Percentiles rank a stretch among this genome's conserved stretches.
Evolutionary conservation across 2,797 vertebrate species (phyloP).

Genomic region (Phaenicophaeus curvirostris): DNA sequence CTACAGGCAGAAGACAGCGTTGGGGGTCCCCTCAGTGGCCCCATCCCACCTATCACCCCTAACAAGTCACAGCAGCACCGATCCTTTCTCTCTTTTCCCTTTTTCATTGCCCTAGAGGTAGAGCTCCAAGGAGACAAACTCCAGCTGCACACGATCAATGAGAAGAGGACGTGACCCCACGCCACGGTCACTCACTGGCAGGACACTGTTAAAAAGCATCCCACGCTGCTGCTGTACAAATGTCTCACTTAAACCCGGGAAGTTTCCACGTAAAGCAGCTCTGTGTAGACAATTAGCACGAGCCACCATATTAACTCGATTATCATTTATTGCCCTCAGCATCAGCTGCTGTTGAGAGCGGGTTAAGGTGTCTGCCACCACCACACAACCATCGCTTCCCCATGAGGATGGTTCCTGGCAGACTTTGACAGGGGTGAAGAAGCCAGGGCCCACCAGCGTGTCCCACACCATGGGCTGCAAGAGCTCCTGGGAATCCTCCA

Average conservation of each 20-base stretch:
- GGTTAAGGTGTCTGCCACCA: not conserved
- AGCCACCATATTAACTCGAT: not conserved
- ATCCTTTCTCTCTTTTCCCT: too few relatives aligned
- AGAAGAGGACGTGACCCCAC: not conserved
- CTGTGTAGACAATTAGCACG: not conserved
- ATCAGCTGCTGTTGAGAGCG: not conserved
- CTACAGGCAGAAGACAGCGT: too few relatives aligned
- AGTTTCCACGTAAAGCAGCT: not conserved
- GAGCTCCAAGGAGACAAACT: too few relatives aligned
- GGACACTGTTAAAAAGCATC: not conserved
- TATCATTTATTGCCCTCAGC: not conserved
- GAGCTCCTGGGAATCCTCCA: not conserved
- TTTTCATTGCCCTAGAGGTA: not conserved
- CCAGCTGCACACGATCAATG: not conserved
- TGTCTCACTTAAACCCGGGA: not conserved
- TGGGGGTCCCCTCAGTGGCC: not conserved
- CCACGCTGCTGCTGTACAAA: not conserved
- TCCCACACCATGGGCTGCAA: not conserved
- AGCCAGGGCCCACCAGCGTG: too few relatives aligned
- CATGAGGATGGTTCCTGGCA: accelerated
- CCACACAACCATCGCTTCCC: not conserved
- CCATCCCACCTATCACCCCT: not conserved
- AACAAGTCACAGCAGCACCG: not conserved
- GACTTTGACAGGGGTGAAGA: not conserved
- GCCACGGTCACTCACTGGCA: accelerated